Evolutionary conservation across 1,140 invertebrate genomes (phyloP).

Genomic region (Saccostrea cuccullata): DNA sequence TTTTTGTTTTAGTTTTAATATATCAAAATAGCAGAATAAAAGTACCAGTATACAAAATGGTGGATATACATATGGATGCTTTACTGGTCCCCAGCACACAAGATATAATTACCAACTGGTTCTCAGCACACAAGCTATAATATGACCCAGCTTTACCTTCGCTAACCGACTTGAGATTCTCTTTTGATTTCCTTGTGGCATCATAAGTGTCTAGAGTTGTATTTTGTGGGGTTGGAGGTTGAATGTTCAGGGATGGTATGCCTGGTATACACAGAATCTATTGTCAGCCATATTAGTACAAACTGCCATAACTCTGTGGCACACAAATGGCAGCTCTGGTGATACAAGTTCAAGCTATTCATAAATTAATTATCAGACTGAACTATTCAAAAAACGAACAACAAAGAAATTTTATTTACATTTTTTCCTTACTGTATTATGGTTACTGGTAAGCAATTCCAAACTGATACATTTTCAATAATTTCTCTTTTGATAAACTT

Average conservation of each 20-base stretch:
- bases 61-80: not conserved
- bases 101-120: no score
- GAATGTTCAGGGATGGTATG: slow-evolving; percentile 58
- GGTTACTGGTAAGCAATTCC: no score
- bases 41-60: not conserved
- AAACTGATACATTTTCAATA: no score
- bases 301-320: not conserved
- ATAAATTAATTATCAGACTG: no score
- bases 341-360: not conserved
- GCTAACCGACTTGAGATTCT: slow-evolving; percentile 31
- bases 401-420: no score
- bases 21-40: not conserved
- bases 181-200: not conserved
- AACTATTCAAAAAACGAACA: no score
- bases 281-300: not conserved
- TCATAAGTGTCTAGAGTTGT: slow-evolving; percentile 45
- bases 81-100: not conserved
- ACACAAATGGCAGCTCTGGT: not conserved
- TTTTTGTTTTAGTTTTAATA: not conserved
- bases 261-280: slow-evolving; percentile 35
- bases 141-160: slow-evolving; percentile 37
- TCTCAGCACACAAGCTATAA: not conserved
- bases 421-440: no score
- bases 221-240: slow-evolving; percentile 67
- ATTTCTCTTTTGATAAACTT: no score